Evolutionary conservation across 2,113 vertebrate species (phyloP).

Genomic region (Paracyprichromis sp.): DNA sequence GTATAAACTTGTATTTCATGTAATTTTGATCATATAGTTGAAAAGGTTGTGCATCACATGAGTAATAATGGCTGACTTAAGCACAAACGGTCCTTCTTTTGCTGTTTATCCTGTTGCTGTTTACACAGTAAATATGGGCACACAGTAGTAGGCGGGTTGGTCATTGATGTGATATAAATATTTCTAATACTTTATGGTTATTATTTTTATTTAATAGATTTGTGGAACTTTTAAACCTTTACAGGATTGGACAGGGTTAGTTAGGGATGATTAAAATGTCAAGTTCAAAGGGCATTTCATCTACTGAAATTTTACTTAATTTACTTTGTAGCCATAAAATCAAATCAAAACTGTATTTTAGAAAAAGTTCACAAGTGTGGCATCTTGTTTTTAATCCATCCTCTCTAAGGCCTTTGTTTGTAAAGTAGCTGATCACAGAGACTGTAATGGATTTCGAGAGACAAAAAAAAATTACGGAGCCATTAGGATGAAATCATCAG

Average conservation of each 20-base stretch:
- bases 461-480: not conserved
- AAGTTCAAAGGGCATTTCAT: not conserved
- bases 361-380: not conserved
- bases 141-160: not conserved
- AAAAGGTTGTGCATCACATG: not conserved
- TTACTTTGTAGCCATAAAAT: not conserved
- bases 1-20: not conserved
- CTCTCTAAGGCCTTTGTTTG: not conserved
- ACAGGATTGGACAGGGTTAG: not conserved
- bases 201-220: not conserved
- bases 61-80: not conserved
- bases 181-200: not conserved
- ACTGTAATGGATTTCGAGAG: not conserved
- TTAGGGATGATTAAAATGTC: not conserved
- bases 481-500: conserved; percentile 4
- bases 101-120: not conserved
- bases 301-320: not conserved
- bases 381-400: not conserved
- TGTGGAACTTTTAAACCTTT: not conserved
- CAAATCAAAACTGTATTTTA: not conserved
- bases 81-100: not conserved
- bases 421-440: not conserved
- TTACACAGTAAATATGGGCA: not conserved
- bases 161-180: not conserved
- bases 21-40: not conserved